These are phyloP conservation scores for Furnarius figulus DNA, from an alignment of 2,113 vertebrate species.

Conservation along the genomic window DNA sequence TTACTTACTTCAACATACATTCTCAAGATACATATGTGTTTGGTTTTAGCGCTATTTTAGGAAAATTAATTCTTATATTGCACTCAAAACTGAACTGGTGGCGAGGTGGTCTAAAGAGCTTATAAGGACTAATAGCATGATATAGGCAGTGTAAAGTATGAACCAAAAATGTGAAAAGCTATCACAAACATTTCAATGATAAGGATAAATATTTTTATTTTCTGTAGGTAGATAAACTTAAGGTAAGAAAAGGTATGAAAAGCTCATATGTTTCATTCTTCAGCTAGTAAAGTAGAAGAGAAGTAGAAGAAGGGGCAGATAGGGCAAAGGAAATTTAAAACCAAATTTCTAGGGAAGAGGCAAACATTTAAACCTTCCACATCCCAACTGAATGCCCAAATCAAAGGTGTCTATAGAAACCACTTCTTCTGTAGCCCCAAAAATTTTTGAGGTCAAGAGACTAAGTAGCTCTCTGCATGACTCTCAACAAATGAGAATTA, in stretches of 20 bases:
- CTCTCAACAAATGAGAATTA: background rate
- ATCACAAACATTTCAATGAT: background rate
- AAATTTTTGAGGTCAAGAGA: background rate
- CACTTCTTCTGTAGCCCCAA: background rate
- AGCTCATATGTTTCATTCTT: background rate
- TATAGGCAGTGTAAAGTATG: background rate
- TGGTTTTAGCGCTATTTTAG: background rate
- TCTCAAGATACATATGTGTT: background rate
- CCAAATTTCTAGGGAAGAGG: background rate
- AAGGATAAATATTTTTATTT: background rate
- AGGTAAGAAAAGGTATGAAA: background rate
- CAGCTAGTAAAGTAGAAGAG: background rate
- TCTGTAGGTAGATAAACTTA: background rate
- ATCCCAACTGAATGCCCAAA: background rate
- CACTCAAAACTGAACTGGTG: background rate
- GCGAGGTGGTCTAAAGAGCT: background rate
- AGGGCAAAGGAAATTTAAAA: background rate
- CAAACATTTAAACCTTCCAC: background rate
- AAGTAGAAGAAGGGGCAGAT: background rate
- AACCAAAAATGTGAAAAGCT: background rate
- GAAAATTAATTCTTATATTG: background rate
- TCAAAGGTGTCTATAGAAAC: background rate
- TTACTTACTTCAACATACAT: background rate
- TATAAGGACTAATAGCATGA: background rate
- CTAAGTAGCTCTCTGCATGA: background rate